These are phyloP conservation scores for Phyllopteryx taeniolatus DNA, from an alignment of 2,113 vertebrate species.

Conservation along the genomic window DNA sequence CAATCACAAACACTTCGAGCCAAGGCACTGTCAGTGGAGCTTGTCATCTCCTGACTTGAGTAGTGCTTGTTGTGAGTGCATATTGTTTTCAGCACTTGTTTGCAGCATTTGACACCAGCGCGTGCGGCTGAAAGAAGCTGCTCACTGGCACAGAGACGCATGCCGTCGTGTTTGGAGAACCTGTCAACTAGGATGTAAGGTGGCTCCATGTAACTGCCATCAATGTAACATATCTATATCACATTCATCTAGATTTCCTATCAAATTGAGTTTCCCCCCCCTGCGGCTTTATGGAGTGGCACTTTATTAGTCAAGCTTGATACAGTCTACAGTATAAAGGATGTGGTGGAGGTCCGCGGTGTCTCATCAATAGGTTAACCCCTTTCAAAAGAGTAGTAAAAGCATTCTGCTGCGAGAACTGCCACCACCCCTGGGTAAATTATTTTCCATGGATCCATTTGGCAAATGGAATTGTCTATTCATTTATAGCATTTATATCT, in stretches of 20 bases:
- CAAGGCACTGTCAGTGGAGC: conserved; percentile 58
- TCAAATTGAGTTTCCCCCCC: conserved; percentile 3
- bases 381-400: not conserved
- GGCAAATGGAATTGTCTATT: conserved; percentile 38
- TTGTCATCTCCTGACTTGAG: conserved; percentile 56
- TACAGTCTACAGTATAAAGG: conserved; percentile 36
- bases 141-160: conserved; percentile 54
- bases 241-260: conserved; percentile 31
- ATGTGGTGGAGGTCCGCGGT: conserved; percentile 26
- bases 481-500: conserved; percentile 20
- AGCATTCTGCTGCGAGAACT: conserved; percentile 35
- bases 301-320: conserved; percentile 40
- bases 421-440: conserved; percentile 29
- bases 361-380: conserved; percentile 43
- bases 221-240: conserved; percentile 31
- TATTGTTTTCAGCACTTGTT: conserved; percentile 75
- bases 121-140: conserved; percentile 54
- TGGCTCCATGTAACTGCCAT: conserved; percentile 50
- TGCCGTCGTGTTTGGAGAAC: conserved; percentile 45
- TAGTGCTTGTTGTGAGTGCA: conserved; percentile 66
- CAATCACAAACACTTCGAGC: conserved; percentile 59
- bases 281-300: conserved; percentile 36
- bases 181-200: conserved; percentile 15
- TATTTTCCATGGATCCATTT: conserved; percentile 51
- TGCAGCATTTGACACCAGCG: conserved; percentile 69